Base-by-base conservation (phyloP, 92 coral and sea anemone species). In the Siderastrea siderea region DNA sequence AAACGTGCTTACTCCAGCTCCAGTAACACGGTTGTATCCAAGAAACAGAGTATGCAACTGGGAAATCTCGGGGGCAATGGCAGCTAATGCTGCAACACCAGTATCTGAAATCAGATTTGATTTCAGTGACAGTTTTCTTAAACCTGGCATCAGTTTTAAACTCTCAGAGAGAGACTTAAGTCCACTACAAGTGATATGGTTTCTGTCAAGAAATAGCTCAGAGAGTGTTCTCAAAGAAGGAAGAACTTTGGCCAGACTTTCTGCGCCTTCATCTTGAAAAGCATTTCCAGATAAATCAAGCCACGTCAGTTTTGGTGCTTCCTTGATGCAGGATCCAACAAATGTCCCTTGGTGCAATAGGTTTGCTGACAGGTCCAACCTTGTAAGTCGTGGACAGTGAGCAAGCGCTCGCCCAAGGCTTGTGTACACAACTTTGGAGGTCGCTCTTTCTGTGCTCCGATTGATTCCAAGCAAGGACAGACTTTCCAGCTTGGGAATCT, bases 201-300 rank as follows among this genome's bases (percentile, higher is more conserved):
- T 92, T 87, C 87, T 83, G 67, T 89, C 95, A 26, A 94, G 91
- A 50, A 73, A 78, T 15, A 94, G 94, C 49, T 88, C 97, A 58
- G 79, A 83, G 45, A 94, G 82, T 1, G 52, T 19, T 43, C 12
- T 71, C 47, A 94, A 74, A 70, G 74, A 50, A 11, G 90, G 77
- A 63, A 94, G 78, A 55, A 67, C 74, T 19, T 68, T 75, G 9
- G 93, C 84, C 64, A 94, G 76, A 55, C 79, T 85, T 63, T 72
- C 82, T 43, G 80, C 77, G 7, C 97, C 97, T 14, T 68, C 72
- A 68, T 94, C 97, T 45, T 81, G 89, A 63, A 94, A 81, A 3
- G 38, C 74, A 84, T 94, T 94, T 17, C 92, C 97, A 55, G 97
- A 94, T 26, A 94, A 66, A 54, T 94, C 83, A 13, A 94, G 91